phyloP scores from a whole-genome alignment of 2,113 vertebrate species.

The Rissa tridactyla region DNA sequence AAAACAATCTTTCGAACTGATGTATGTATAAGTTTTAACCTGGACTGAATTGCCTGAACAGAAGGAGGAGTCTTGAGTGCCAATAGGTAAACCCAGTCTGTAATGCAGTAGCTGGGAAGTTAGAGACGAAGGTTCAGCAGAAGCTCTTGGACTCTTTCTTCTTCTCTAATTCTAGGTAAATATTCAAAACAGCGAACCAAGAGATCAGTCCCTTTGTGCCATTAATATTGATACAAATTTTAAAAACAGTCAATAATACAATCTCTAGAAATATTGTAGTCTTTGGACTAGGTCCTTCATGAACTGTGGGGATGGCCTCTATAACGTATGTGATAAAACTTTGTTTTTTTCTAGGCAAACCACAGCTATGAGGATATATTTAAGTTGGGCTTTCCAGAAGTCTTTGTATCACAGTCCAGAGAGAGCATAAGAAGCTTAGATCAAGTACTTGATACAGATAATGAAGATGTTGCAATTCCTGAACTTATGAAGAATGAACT shows the following conservation, averaged over 20 bases:
- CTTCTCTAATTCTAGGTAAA: not conserved
- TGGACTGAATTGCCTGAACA: not conserved
- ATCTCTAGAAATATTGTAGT: not conserved
- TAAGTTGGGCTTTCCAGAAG: constrained; percentile 67
- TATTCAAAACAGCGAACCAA: not conserved
- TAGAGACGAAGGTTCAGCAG: not conserved
- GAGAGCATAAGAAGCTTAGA: constrained; percentile 53
- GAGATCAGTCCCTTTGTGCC: not conserved
- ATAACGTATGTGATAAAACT: not conserved
- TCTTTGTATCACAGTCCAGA: constrained; percentile 17
- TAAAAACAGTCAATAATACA: not conserved
- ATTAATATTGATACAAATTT: not conserved
- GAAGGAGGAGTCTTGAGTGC: not conserved
- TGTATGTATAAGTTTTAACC: not conserved
- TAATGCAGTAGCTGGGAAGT: not conserved
- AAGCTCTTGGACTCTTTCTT: not conserved
- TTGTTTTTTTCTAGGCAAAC: constrained; percentile 46
- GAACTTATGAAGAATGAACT: constrained; percentile 6
- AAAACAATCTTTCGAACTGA: not conserved
- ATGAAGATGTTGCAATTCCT: constrained; percentile 14
- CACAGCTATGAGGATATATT: constrained; percentile 58
- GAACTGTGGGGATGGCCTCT: not conserved
- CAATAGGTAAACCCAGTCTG: not conserved
- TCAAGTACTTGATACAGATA: constrained; percentile 22
- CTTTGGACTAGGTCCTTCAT: not conserved